Percentiles rank a stretch among this genome's conserved stretches.
These are phyloP conservation scores for Rhinopomastus cyanomelas DNA, from an alignment of 2,113 vertebrate genomes.

Conservation along the genomic window DNA sequence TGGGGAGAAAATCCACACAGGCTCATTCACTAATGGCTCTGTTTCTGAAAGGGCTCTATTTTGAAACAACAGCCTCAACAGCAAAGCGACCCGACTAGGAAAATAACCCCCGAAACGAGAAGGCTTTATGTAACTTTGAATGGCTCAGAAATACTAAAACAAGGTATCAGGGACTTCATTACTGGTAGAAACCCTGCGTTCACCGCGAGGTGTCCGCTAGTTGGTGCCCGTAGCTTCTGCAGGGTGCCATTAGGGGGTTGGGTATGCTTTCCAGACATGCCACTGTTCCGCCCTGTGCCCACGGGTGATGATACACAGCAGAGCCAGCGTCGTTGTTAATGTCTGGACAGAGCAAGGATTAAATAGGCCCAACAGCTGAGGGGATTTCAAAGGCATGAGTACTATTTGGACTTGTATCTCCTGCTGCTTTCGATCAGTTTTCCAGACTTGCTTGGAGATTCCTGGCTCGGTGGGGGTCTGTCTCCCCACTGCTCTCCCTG, in stretches of 20 bases:
- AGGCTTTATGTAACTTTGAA: neutral
- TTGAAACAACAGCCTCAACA: neutral
- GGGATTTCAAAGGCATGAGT: slow-evolving; percentile 16
- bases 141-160: neutral
- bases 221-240: neutral
- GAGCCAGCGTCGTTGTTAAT: neutral
- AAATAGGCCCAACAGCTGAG: slow-evolving; percentile 34
- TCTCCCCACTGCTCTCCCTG: neutral
- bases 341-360: neutral
- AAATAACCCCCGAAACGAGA: neutral
- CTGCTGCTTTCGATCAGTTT: neutral
- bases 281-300: neutral
- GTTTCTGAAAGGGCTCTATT: slow-evolving; percentile 1
- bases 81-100: neutral
- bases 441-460: neutral
- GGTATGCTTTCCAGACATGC: neutral
- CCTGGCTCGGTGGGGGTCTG: neutral
- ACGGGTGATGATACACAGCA: neutral
- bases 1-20: neutral
- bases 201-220: neutral
- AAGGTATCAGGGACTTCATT: neutral
- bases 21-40: neutral
- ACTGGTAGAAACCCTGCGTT: neutral
- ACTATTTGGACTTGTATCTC: neutral
- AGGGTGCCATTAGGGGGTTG: neutral